These are phyloP conservation scores for Hippocampus zosterae DNA, from an alignment of 2,113 vertebrate genomes.

Conservation along the genomic window DNA sequence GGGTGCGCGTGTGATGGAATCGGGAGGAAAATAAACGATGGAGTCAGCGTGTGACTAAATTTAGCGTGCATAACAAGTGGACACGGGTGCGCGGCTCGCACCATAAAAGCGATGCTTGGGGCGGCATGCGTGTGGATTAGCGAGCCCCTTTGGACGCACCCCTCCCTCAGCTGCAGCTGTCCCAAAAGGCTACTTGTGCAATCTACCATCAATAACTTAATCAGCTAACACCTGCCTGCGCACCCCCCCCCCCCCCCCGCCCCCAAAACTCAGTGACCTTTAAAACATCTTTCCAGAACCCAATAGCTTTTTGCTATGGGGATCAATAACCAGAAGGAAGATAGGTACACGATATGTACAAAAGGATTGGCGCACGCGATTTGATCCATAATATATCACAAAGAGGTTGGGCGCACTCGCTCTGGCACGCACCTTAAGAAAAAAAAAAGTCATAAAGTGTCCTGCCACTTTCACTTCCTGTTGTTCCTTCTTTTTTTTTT, in stretches of 20 bases:
- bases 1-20: conserved; percentile 28
- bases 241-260: background rate
- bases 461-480: no score
- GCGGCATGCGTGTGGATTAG: conserved; percentile 70
- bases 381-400: no score
- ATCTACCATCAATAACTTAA: conserved; percentile 72
- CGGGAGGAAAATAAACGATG: conserved; percentile 51
- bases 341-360: no score
- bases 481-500: no score
- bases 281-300: background rate
- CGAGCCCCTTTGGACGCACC: conserved; percentile 53
- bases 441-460: no score
- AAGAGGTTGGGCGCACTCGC: no score
- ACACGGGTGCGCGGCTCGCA: conserved; percentile 57
- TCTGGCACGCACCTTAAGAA: no score
- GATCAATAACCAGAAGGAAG: no score
- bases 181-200: conserved; percentile 60
- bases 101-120: conserved; percentile 62
- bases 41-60: conserved; percentile 52
- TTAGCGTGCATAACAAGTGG: conserved; percentile 63
- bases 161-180: conserved; percentile 68
- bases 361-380: no score
- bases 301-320: no score
- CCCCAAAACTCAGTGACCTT: background rate
- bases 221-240: conserved; percentile 33